Evolutionary conservation across 1,140 invertebrate genomes (phyloP).

Genomic region (Linepithema humile): DNA sequence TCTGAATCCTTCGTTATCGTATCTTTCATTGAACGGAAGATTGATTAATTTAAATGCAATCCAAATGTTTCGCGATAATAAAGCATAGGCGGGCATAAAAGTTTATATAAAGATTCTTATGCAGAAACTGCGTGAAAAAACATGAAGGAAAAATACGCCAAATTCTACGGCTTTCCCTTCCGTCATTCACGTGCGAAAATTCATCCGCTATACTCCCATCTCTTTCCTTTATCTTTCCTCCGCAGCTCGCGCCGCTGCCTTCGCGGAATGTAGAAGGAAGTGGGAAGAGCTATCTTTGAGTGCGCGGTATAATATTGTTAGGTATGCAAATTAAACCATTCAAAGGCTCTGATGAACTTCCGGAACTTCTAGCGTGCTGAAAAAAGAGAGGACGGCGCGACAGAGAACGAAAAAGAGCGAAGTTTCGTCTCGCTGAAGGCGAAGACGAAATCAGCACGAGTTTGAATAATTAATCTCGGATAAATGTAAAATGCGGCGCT

Average conservation of each 20-base stretch:
- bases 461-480: conserved; percentile 51
- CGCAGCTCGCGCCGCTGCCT: background rate
- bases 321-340: conserved; percentile 74
- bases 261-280: conserved; percentile 50
- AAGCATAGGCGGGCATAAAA: background rate
- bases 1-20: background rate
- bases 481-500: conserved; percentile 38
- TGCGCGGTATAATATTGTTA: conserved; percentile 67
- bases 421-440: conserved; percentile 36
- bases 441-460: conserved; percentile 43
- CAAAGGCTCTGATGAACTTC: conserved; percentile 71
- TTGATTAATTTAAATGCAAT: background rate
- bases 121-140: background rate
- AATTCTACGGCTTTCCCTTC: background rate
- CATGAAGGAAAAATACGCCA: background rate
- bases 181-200: conserved; percentile 13
- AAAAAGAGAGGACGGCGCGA: conserved; percentile 43
- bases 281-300: conserved; percentile 60
- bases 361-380: conserved; percentile 57
- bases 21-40: background rate
- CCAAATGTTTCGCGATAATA: background rate
- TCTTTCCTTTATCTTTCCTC: conserved; percentile 12
- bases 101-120: conserved; percentile 11
- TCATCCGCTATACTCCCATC: background rate
- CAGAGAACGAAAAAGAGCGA: conserved; percentile 45